Conservation (phyloP, 2,113 vertebrate genomes). For the Pao palembangensis region DNA sequence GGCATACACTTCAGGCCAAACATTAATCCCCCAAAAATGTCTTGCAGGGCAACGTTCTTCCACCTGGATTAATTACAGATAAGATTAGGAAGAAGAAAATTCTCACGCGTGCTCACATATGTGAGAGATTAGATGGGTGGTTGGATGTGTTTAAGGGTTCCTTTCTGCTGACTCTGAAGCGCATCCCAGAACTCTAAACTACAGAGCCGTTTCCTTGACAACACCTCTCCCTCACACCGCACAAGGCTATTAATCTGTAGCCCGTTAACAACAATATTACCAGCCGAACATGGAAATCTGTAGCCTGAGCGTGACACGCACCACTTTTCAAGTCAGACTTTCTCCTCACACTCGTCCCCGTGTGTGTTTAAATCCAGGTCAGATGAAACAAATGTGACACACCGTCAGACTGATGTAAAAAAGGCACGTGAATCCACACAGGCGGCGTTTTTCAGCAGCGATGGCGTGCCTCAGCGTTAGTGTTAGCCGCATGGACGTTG, state of each 20-base stretch:
- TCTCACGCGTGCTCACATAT: neutral
- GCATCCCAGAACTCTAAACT: constrained; percentile 32
- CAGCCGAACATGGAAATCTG: neutral
- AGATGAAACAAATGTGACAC: neutral
- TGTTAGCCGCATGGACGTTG: constrained; percentile 22
- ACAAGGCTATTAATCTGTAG: constrained; percentile 33
- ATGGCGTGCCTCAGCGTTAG: neutral
- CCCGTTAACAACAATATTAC: constrained; percentile 38
- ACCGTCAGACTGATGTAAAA: constrained; percentile 8
- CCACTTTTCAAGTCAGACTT: no score
- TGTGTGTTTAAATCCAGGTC: no score
- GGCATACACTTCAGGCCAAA: no score
- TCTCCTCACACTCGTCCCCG: no score
- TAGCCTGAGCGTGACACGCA: no score
- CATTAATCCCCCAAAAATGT: neutral
- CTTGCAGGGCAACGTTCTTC: no score
- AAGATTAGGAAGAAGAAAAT: neutral
- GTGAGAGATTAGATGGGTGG: neutral
- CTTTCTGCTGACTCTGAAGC: constrained; percentile 50
- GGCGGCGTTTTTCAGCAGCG: constrained; percentile 5
- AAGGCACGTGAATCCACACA: constrained; percentile 26
- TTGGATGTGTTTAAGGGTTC: constrained; percentile 1
- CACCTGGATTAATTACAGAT: neutral
- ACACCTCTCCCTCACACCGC: constrained; percentile 24
- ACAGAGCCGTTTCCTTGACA: constrained; percentile 60